Evolutionary conservation across 2,888 invertebrate species (phyloP), one percentile per base, ranked within the genome.

Genomic region (Herminia tarsipennalis): DNA sequence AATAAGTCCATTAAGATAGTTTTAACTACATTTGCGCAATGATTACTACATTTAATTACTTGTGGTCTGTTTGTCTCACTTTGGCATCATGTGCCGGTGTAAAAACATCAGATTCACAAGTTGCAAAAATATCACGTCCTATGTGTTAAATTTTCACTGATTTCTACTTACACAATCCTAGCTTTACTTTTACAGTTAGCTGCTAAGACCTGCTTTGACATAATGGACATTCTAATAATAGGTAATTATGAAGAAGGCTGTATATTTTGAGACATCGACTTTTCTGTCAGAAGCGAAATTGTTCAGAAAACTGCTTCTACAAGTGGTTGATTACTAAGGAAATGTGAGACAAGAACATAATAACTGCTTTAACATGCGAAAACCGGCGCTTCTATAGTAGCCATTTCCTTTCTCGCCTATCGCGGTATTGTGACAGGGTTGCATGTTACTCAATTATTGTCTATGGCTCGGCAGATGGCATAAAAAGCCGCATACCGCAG

Each of bases 401-500:
- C 58, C 64, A 76, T 78, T 81, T 80, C 79, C 80, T 78, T 39
- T 61, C 47, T 46, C 47, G 54, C 55, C 54, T 32, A 32, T 55
- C 9, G 33, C 25, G 14, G 14, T 29, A 48, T 39, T 64, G 66
- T 58, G 64, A 66, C 64, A 67, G 48, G 57, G 63, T 65, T 54
- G 58, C 53, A 56, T 46, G 47, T 38, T 57, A 59, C 51, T 56
- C 59, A 66, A 62, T 66, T 54, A 66, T 57, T 65, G 73, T 66
- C 70, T 78, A 73, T 52, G 58, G 66, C 67, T 78, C 53, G 58
- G 66, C 67, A 78, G 76, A 78, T 78, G 73, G 69, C 65, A 67
- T 70, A 72, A 87, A 85, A 87, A 88, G 81, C 81, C 77, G 65
- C 83, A 83, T 80, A 72, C 80, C 80, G 57, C 74, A 62, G 60